Percentiles rank a stretch among this genome's conserved stretches.
Evolutionary conservation across 1,140 invertebrate species (phyloP).

Genomic region (Drosophila oshimai): DNA sequence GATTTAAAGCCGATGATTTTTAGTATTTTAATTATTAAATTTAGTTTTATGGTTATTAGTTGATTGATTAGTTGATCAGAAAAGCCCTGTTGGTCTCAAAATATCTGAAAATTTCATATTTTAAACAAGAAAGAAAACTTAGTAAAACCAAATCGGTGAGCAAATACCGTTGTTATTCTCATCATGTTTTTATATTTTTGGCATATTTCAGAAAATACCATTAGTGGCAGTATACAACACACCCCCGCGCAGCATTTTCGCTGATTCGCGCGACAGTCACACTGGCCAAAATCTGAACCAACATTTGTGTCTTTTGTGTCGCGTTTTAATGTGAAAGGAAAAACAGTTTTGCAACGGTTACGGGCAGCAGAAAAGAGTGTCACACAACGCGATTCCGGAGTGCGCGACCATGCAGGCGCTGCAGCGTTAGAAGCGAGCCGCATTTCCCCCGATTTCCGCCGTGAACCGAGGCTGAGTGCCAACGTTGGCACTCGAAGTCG

Average conservation of each 20-base stretch:
- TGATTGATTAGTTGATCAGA: no score
- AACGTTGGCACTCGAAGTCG: slow-evolving; percentile 61
- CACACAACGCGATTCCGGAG: slow-evolving; percentile 24
- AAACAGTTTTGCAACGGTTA: slow-evolving; percentile 51
- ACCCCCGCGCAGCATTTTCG: neutral
- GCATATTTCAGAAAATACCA: no score
- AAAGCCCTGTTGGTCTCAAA: no score
- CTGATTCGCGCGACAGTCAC: neutral
- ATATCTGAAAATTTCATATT: no score
- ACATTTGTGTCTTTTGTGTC: slow-evolving; percentile 53
- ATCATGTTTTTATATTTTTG: no score
- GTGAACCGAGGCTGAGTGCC: slow-evolving; percentile 12
- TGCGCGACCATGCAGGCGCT: slow-evolving; percentile 37
- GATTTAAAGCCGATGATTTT: no score
- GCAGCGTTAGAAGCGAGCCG: slow-evolving; percentile 23
- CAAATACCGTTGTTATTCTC: no score
- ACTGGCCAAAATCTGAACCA: slow-evolving; percentile 2
- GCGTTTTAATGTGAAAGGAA: slow-evolving; percentile 57
- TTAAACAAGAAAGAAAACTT: no score
- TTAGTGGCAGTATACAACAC: no score
- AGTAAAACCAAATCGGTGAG: no score
- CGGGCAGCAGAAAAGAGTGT: slow-evolving; percentile 14
- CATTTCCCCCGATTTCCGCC: slow-evolving; percentile 23
- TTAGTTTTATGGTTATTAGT: no score
- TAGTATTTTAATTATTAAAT: no score